Evolutionary conservation across 2,113 vertebrate genomes (phyloP), one percentile per base, ranked within the genome.

Genomic region (Emydocephalus ijimae): DNA sequence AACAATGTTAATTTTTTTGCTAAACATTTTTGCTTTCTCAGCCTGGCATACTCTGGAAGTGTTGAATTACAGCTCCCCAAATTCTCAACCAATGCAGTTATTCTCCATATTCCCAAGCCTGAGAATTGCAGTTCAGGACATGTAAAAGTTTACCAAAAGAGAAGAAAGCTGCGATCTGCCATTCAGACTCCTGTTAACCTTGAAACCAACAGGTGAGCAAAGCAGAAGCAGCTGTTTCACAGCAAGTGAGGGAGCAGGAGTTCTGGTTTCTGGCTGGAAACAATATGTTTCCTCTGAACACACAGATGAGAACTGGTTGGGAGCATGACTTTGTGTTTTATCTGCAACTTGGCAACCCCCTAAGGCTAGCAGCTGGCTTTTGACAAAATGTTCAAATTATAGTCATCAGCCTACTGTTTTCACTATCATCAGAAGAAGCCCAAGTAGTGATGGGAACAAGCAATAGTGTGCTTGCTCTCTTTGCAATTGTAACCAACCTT

Each of bases 241-340:
- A 89, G 54, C 91, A 85, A 54, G 91, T 20, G 45, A 4, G 50
- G 52, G 89, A n/a, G 8, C 87, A 34, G 39, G 52, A 26, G 6
- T 81, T 34, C 14, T 92, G 52, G 26, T 26, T n/a, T 26, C 5
- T 12, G 87, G 91, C 64, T 57, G 39, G 50, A 43, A 57, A 81
- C 85, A 50, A 50, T 88, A 81, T 85, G 64, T 57, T 89, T 89
- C 91, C 54, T 89, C 52, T 57, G 64, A 81, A 89, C 87, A 89
- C 91, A n/a, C 87, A 89, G 91, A 64, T 45, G 87, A 92, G 64
- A 57, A 56, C 61, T 56, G 87, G 91, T 89, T 39, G 21, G 29
- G 50, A 81, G 23, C 87, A 89, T 5, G 48, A 29, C 52, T 81
- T 85, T 91, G 50, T 43, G 21, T 88, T 92, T 81, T 21, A 85